phyloP scores from a whole-genome alignment of 2,113 vertebrate genomes.

The Leucopsar rothschildi region DNA sequence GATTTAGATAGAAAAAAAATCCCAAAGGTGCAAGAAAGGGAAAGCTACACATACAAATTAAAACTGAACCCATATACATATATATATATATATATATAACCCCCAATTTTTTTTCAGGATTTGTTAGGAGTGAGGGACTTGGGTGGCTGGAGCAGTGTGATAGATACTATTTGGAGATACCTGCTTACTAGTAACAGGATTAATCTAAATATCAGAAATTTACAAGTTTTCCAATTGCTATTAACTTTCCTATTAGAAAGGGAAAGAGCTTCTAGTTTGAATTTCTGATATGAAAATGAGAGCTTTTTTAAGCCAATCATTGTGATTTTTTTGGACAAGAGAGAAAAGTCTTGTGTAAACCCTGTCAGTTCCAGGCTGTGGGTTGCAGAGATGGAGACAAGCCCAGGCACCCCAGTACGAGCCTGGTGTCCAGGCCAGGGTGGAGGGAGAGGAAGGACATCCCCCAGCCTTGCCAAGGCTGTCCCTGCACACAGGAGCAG shows the following conservation, averaged over 20 bases:
- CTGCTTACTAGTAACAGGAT: not conserved
- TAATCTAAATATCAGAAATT: not conserved
- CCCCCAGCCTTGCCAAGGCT: not conserved
- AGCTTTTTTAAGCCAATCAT: accelerated
- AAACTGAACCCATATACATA: not conserved
- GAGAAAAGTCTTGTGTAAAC: not conserved
- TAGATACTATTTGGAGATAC: not conserved
- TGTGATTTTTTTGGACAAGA: not conserved
- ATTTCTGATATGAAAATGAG: not conserved
- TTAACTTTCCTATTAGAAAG: not conserved
- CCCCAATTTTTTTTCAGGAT: not conserved
- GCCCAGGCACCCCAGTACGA: accelerated
- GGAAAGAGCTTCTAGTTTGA: not conserved
- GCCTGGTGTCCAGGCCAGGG: not conserved
- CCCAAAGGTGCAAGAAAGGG: not conserved
- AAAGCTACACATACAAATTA: not conserved
- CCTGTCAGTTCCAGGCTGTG: accelerated
- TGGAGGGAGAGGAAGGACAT: not conserved
- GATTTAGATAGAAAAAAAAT: constrained; percentile 34
- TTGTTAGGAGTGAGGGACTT: not conserved
- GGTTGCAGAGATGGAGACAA: not conserved
- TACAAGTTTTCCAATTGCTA: not conserved
- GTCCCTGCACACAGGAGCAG: not conserved
- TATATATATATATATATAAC: not conserved
- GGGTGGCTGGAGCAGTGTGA: not conserved